Base-by-base conservation (phyloP, 2,888 invertebrate genomes). In the Philereme vetulata region DNA sequence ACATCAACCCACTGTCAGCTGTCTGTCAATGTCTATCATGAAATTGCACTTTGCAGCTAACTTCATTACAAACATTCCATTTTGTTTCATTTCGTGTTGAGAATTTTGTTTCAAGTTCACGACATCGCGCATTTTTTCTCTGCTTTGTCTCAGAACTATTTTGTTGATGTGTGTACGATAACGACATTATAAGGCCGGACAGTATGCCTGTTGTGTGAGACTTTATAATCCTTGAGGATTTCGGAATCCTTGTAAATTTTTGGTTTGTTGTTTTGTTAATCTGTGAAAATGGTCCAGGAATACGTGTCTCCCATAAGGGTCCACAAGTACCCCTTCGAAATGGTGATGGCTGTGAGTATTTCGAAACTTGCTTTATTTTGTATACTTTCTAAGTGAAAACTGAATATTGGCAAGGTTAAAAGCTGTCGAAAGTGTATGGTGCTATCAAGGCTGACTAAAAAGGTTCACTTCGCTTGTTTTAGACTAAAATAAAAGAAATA, bases 301-400 rank as follows among this genome's bases (percentile, higher is more conserved):
- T 98, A 97, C 92, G 96, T 97, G 85, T 97, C 98, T 69, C 98
- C 98, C 75, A 96, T 98, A 55, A 94, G 98, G 94, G 97, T 98
- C 72, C 98, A 98, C 93, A 98, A 98, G 91, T 95, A 96, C 87
- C 96, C 98, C 53, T 98, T 98, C 90, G 98, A 98, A 90, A 94
- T 98, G 86, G 97, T 98, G 75, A 98, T 98, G 98, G 96, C 96
- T 93, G 98, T 98, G 90, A 95, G 97, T 95, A 86, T 63, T 68
- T 54, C 47, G 5, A 51, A 48, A 60, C 7, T 8, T 54, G 8
- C 34, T 21, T 11, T 42, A 9, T 50, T 6, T 5, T 6, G 38
- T 5, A 49, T 67, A 52, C 50, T 61, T 52, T 59, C 52, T 60
- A 46, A 54, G 51, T 64, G 57, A 58, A 61, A 58, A 51, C 47